Evolutionary conservation across 1,140 invertebrate species (phyloP).

Genomic region (Mamestra configurata): DNA sequence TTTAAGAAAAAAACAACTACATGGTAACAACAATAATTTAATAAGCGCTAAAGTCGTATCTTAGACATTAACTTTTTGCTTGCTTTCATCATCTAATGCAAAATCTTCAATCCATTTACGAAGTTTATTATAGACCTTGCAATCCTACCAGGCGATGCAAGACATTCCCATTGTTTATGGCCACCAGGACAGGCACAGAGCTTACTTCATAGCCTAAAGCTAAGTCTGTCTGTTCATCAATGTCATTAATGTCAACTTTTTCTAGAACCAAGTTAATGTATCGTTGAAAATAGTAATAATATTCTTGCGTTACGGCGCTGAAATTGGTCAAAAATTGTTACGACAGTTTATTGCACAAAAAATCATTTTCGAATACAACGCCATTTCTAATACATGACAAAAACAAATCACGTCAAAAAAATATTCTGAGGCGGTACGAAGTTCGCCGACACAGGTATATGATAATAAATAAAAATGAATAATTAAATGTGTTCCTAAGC

Average conservation of each 20-base stretch:
- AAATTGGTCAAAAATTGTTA: too few species aligned
- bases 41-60: constrained; percentile 50
- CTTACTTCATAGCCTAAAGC: constrained; percentile 96
- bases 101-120: constrained; percentile 95
- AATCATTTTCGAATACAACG: too few species aligned
- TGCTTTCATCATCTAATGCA: constrained; percentile 88
- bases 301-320: too few species aligned
- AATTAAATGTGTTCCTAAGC: too few species aligned
- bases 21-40: constrained; percentile 76
- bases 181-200: constrained; percentile 96
- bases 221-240: constrained; percentile 96
- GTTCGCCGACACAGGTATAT: too few species aligned
- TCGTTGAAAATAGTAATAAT: too few species aligned
- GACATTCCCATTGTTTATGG: constrained; percentile 96
- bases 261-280: constrained; percentile 96
- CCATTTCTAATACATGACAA: too few species aligned
- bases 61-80: constrained; percentile 79
- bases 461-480: too few species aligned
- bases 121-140: constrained; percentile 96
- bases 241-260: constrained; percentile 98
- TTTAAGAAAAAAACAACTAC: constrained; percentile 67
- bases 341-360: too few species aligned
- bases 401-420: too few species aligned
- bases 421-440: too few species aligned
- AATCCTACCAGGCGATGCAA: constrained; percentile 95